Percentiles rank a stretch among this genome's conserved stretches.
Conservation (phyloP, 2,797 vertebrate species). For the Anguilla obscura region DNA sequence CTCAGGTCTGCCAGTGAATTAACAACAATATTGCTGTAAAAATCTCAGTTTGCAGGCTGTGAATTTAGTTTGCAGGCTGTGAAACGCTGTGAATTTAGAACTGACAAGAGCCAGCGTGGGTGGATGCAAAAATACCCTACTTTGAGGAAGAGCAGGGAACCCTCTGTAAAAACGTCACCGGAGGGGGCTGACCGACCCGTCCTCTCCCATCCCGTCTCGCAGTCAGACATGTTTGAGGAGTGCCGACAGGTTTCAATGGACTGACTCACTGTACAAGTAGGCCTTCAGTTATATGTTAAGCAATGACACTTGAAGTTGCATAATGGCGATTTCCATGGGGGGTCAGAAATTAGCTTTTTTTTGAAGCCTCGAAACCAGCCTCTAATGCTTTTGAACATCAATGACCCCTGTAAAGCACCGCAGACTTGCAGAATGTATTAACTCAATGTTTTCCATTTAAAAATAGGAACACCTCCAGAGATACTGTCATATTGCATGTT, state of each 20-base stretch:
- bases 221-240: constrained; percentile 42
- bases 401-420: neutral
- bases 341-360: constrained; percentile 5
- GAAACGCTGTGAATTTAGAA: no score
- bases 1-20: no score
- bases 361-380: constrained; percentile 10
- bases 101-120: no score
- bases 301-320: neutral
- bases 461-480: neutral
- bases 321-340: neutral
- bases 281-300: constrained; percentile 37
- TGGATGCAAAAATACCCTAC: no score
- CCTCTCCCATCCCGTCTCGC: neutral
- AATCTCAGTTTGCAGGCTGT: no score
- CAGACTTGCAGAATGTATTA: constrained; percentile 1
- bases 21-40: no score
- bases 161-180: no score
- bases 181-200: no score
- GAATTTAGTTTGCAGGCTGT: no score
- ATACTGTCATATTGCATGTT: neutral
- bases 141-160: no score
- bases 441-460: constrained; percentile 2
- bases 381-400: neutral
- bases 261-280: constrained; percentile 42
- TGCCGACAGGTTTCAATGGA: constrained; percentile 33